Conservation (phyloP, 2,888 invertebrate species). For the Therioaphis trifolii region DNA sequence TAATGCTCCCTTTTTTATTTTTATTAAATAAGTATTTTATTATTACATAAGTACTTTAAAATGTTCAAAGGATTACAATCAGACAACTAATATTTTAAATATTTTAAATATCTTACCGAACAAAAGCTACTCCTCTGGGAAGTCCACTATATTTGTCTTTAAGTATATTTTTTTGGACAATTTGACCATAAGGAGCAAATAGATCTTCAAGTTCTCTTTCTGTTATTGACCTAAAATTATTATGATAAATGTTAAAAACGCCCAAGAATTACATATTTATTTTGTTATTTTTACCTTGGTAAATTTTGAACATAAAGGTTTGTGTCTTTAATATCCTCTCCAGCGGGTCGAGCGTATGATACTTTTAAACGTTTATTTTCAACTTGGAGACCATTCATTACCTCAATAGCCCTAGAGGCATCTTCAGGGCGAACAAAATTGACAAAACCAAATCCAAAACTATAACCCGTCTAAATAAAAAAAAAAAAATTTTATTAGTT, state of each 20-base stretch:
- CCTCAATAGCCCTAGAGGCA: slow-evolving; percentile 86
- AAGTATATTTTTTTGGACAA: slow-evolving; percentile 91
- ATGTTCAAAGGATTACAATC: background rate
- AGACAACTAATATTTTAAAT: background rate
- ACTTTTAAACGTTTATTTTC: slow-evolving; percentile 93
- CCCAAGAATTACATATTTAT: background rate
- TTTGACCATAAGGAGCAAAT: slow-evolving; percentile 89
- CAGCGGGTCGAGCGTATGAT: slow-evolving; percentile 90
- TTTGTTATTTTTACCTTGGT: slow-evolving; percentile 74
- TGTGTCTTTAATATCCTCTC: slow-evolving; percentile 92
- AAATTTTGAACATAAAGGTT: slow-evolving; percentile 94
- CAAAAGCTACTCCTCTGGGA: slow-evolving; percentile 92
- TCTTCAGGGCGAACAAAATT: slow-evolving; percentile 88
- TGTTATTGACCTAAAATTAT: slow-evolving; percentile 74
- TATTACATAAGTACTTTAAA: background rate
- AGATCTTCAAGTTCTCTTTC: slow-evolving; percentile 85
- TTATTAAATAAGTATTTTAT: background rate
- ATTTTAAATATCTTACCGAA: slow-evolving; percentile 74
- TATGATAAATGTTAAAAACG: slow-evolving; percentile 5
- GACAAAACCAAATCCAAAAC: slow-evolving; percentile 96
- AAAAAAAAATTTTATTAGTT: background rate
- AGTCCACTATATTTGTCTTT: slow-evolving; percentile 88
- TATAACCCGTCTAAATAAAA: slow-evolving; percentile 84
- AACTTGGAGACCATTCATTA: slow-evolving; percentile 87
- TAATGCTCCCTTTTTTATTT: background rate